These are phyloP conservation scores for Argopecten irradians DNA, from an alignment of 1,140 invertebrate species.

Conservation along the genomic window DNA sequence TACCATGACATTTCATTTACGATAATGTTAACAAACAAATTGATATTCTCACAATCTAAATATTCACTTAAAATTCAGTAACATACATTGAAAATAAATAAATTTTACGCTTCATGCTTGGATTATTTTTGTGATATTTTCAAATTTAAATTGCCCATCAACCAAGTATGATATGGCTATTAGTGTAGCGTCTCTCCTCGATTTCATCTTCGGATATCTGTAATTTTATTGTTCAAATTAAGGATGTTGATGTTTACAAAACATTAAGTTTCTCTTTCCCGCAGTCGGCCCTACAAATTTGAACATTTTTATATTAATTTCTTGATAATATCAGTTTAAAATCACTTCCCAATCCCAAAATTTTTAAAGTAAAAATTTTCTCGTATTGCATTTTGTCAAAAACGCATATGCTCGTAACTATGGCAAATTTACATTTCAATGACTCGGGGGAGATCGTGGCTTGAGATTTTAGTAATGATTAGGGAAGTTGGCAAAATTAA, in stretches of 20 bases:
- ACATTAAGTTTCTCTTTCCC: neutral
- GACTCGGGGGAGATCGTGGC: neutral
- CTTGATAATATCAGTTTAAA: neutral
- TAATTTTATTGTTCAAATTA: neutral
- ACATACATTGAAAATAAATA: neutral
- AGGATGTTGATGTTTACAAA: neutral
- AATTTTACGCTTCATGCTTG: neutral
- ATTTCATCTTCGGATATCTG: neutral
- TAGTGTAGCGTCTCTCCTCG: neutral
- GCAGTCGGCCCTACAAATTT: neutral
- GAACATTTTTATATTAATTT: neutral
- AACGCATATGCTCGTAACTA: neutral
- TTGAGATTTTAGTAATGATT: neutral
- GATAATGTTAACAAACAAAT: slow-evolving; percentile 18
- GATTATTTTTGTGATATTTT: neutral
- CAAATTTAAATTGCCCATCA: neutral
- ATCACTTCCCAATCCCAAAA: neutral
- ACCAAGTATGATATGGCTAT: neutral
- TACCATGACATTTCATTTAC: neutral
- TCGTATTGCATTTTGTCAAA: neutral
- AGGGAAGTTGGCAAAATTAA: neutral
- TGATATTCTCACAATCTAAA: neutral
- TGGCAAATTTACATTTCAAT: neutral
- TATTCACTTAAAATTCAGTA: slow-evolving; percentile 10
- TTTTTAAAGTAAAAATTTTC: neutral